phyloP scores from a whole-genome alignment of 2,797 vertebrate species.

The Macropodus opercularis region DNA sequence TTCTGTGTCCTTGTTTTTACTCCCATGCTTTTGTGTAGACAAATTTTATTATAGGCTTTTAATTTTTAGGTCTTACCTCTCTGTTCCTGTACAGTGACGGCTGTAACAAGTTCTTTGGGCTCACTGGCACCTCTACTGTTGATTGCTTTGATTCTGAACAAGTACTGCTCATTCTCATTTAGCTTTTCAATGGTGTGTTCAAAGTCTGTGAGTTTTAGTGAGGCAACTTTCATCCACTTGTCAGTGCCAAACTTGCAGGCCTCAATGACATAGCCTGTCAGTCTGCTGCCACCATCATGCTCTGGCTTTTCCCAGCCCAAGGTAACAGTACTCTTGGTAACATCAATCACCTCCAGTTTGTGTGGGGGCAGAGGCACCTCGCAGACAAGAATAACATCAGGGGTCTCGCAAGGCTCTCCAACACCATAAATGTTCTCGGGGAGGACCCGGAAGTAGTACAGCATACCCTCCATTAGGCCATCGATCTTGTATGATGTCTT shows the following conservation, averaged over 20 bases:
- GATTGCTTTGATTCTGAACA: conserved; percentile 93
- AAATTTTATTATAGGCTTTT: not conserved
- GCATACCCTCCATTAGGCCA: conserved; percentile 91
- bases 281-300: conserved; percentile 95
- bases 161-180: conserved; percentile 95
- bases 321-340: conserved; percentile 91
- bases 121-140: conserved; percentile 94
- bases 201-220: conserved; percentile 89
- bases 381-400: conserved; percentile 91
- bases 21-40: not conserved
- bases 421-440: conserved; percentile 98
- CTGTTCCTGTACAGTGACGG: conserved; percentile 92
- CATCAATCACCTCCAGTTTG: conserved; percentile 92
- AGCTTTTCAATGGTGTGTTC: conserved; percentile 94
- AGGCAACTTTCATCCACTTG: conserved; percentile 97
- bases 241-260: conserved; percentile 95
- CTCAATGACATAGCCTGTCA: conserved; percentile 93
- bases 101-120: conserved; percentile 91
- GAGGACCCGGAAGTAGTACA: conserved; percentile 97
- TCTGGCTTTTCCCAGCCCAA: conserved; percentile 97
- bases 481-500: conserved; percentile 94
- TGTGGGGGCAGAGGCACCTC: conserved; percentile 92
- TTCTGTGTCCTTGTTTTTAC: not conserved
- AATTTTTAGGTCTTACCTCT: conserved; percentile 82
- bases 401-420: conserved; percentile 92